phyloP scores from a whole-genome alignment of 1,140 invertebrate genomes.

The Trichoplusia ni region DNA sequence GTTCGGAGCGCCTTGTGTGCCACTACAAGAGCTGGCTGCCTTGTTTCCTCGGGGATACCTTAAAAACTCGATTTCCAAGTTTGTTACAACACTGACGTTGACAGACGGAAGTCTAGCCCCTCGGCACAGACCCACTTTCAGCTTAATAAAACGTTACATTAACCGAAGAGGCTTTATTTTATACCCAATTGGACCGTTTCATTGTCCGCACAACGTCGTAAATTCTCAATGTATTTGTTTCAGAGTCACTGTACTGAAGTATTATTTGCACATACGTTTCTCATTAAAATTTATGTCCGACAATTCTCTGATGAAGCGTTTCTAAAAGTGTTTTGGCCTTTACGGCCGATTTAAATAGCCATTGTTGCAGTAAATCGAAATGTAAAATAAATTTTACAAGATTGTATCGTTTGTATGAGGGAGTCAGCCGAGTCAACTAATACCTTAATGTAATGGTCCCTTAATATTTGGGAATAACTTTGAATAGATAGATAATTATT shows the following conservation, averaged over 20 bases:
- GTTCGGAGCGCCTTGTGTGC: too few relatives aligned
- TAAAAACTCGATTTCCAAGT: slow-evolving; percentile 1
- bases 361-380: too few relatives aligned
- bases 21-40: too few relatives aligned
- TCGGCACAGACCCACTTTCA: neutral
- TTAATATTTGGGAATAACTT: too few relatives aligned
- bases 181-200: neutral
- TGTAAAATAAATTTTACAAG: too few relatives aligned
- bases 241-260: neutral
- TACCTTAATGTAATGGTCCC: too few relatives aligned
- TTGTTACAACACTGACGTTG: neutral
- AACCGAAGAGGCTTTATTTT: neutral
- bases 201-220: neutral
- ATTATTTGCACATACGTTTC: neutral
- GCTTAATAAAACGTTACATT: slow-evolving; percentile 5
- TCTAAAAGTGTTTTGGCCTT: too few relatives aligned
- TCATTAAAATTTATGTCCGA: neutral
- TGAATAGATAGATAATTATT: too few relatives aligned
- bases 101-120: neutral
- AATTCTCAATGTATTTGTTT: neutral
- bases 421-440: too few relatives aligned
- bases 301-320: too few relatives aligned
- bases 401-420: too few relatives aligned
- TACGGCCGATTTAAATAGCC: too few relatives aligned
- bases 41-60: neutral